Base-by-base conservation (phyloP, 2,888 invertebrate species). In the Cryptops parisi region DNA sequence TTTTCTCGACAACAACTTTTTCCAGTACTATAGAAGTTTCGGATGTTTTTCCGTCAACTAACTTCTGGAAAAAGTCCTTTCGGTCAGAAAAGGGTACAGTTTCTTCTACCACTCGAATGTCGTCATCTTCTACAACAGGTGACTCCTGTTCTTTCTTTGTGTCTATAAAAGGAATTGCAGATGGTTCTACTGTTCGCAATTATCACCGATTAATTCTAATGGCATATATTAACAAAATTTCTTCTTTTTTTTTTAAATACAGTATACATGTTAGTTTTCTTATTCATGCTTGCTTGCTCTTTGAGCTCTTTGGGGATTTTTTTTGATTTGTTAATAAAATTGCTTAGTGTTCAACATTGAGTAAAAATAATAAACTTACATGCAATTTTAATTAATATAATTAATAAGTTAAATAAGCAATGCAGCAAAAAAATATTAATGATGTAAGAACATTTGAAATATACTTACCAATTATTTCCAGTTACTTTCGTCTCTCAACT, bases 71-170 rank as follows among this genome's bases (percentile, higher is more conserved):
- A 46, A 53, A 57, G 26, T 57, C 57, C 47, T 55, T 55, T 33
- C 38, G 54, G 38, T 56, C 52, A 40, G 53, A 52, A 51, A 58
- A 57, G 6, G 53, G 52, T 27, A 55, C 52, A 15, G 74, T 71
- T 60, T 73, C 73, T 15, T 74, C 66, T 62, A 71, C 71, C 15
- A 74, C 71, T 25, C 68, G 67, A 63, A 69, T 70, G 17, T 55
- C 55, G 19, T 40, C 50, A 2, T 50, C 52, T 39, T 17, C 33
- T 5, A 26, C 50, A 9, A 39, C 45, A 45, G 44, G 24, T 19
- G 33, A 21, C 17, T 50, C 50, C 43, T 6, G 12, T 41, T 9
- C 17, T n/a, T n/a, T 5, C 9, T 24, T 46, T 17, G 46, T 46
- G 6, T 46, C 46, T 52, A 52, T 21, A 51, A 51, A 51, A 49